Conservation (phyloP, 1,140 invertebrate genomes). For the Sinonovacula constricta region DNA sequence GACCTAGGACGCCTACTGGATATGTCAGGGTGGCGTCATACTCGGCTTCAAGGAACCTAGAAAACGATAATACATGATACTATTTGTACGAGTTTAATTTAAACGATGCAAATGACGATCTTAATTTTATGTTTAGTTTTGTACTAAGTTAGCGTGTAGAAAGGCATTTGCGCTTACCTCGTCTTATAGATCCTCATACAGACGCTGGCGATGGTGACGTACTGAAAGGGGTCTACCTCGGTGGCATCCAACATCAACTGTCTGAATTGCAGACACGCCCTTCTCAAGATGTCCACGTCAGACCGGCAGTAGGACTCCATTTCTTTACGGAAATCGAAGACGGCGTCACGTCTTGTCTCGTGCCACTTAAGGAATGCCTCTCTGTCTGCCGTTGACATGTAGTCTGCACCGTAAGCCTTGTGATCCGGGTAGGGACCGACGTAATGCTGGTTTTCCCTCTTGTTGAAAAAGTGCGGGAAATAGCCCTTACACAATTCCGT, state of each 20-base stretch:
- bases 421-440: slow-evolving; percentile 4
- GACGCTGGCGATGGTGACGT: no score
- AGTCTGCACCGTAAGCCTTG: background rate
- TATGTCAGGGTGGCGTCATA: background rate
- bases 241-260: slow-evolving; percentile 32
- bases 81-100: background rate
- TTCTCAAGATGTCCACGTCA: slow-evolving; percentile 54
- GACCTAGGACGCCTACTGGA: background rate
- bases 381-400: slow-evolving; percentile 7
- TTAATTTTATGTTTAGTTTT: background rate
- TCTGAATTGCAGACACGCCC: slow-evolving; percentile 46
- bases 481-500: slow-evolving; percentile 35
- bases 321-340: slow-evolving; percentile 49
- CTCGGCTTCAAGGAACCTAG: background rate
- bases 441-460: slow-evolving; percentile 10
- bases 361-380: slow-evolving; percentile 33
- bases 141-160: background rate
- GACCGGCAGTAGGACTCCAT: slow-evolving; percentile 40
- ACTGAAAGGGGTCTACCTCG: no score
- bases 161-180: background rate
- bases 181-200: no score
- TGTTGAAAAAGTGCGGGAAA: slow-evolving; percentile 42
- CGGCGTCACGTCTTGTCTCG: slow-evolving; percentile 11
- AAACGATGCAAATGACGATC: background rate
- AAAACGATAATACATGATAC: background rate